A percentile compares a stretch with the other conserved stretches of the same genome.
Conservation (phyloP, 2,888 invertebrate species). For the Ophion slaviceki region DNA sequence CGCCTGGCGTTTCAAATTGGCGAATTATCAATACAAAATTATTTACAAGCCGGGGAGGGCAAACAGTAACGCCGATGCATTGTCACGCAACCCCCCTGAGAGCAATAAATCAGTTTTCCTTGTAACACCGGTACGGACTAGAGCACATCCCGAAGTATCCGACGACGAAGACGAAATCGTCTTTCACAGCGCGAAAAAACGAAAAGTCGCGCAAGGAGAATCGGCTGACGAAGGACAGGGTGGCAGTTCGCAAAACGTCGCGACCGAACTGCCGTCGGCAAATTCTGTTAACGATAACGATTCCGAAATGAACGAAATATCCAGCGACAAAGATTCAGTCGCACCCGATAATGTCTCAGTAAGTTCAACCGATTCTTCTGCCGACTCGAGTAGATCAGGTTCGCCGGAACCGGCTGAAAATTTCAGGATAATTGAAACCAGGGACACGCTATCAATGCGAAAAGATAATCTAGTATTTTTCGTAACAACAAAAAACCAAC, state of each 20-base stretch:
- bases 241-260: neutral
- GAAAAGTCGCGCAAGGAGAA: neutral
- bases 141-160: neutral
- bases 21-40: slow-evolving; percentile 75
- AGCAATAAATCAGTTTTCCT: neutral
- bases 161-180: slow-evolving; percentile 6
- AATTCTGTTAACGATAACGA: neutral
- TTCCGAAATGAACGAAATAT: neutral
- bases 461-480: slow-evolving; percentile 52
- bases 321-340: too few species aligned
- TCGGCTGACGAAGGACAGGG: neutral
- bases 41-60: slow-evolving; percentile 73
- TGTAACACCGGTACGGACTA: slow-evolving; percentile 13
- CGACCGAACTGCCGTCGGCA: neutral
- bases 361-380: neutral
- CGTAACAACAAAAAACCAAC: slow-evolving; percentile 29
- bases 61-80: slow-evolving; percentile 76
- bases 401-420: neutral
- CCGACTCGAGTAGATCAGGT: neutral
- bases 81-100: slow-evolving; percentile 61
- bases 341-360: neutral
- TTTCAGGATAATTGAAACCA: slow-evolving; percentile 1
- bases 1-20: slow-evolving; percentile 72
- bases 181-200: slow-evolving; percentile 6
- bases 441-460: slow-evolving; percentile 44